Evolutionary conservation across 2,888 invertebrate species (phyloP).

Genomic region (Scaptomyza polygonia): DNA sequence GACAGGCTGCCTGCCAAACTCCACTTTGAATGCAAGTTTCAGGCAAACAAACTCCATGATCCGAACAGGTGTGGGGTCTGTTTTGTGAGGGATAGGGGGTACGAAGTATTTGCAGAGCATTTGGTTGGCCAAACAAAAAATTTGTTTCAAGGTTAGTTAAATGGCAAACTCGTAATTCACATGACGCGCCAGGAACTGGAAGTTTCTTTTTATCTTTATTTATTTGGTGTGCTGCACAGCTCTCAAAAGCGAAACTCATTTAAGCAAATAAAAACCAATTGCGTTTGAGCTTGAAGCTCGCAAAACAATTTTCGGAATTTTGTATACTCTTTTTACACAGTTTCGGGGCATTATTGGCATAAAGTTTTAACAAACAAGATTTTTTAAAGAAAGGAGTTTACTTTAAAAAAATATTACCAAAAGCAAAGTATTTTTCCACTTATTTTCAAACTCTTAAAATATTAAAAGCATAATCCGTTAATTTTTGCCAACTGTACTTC

Average conservation of each 20-base stretch:
- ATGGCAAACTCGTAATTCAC: conserved; percentile 56
- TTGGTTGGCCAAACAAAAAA: conserved; percentile 44
- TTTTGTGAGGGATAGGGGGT: background rate
- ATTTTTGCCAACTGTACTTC: background rate
- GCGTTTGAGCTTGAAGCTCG: conserved; percentile 26
- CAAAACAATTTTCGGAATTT: conserved; percentile 14
- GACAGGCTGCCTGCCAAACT: conserved; percentile 33
- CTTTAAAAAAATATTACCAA: no score
- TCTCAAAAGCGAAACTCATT: conserved; percentile 62
- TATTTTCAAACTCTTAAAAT: no score
- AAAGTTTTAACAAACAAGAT: no score
- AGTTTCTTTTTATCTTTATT: conserved; percentile 30
- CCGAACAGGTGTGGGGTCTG: background rate
- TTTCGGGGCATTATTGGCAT: background rate
- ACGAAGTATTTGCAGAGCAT: conserved; percentile 5
- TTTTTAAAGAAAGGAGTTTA: no score
- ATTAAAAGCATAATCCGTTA: background rate
- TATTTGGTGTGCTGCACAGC: conserved; percentile 25
- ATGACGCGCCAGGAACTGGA: conserved; percentile 57
- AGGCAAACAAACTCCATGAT: conserved; percentile 25
- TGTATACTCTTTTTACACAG: background rate
- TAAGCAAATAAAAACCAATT: conserved; percentile 54
- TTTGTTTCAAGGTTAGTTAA: conserved; percentile 60
- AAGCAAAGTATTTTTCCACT: no score
- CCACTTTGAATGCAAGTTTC: conserved; percentile 35